phyloP scores from a whole-genome alignment of 2,797 vertebrate genomes.

The Phrynocephalus guinanensis region DNA sequence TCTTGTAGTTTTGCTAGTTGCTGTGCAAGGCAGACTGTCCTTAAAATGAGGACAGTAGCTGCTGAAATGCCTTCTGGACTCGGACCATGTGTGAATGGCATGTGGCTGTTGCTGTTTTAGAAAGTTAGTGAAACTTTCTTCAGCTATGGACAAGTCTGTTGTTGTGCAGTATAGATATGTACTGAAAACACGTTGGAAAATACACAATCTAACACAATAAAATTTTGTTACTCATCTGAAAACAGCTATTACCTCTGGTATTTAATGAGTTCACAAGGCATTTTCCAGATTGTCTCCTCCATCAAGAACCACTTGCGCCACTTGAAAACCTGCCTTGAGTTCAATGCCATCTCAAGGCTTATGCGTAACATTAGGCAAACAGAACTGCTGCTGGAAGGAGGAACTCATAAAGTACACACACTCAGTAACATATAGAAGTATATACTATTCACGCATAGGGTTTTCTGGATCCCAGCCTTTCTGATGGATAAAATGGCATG shows the following conservation, averaged over 20 bases:
- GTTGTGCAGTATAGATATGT: neutral
- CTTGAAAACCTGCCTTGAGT: neutral
- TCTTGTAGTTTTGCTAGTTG: neutral
- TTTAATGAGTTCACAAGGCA: neutral
- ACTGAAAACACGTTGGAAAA: neutral
- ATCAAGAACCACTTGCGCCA: neutral
- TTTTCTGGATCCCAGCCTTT: neutral
- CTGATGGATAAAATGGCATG: neutral
- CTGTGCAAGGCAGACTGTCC: neutral
- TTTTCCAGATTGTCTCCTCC: neutral
- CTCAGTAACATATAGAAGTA: neutral
- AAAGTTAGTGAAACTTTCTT: neutral
- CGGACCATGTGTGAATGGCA: neutral
- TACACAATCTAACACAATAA: neutral
- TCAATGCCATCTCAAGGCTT: neutral
- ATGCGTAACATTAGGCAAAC: too few relatives aligned
- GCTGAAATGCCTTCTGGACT: neutral
- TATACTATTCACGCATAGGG: too few relatives aligned
- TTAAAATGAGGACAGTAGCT: neutral
- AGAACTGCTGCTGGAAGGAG: neutral
- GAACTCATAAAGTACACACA: neutral
- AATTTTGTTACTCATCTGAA: neutral
- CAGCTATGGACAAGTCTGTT: neutral
- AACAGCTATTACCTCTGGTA: neutral
- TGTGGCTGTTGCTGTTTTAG: neutral